phyloP scores from a whole-genome alignment of 2,888 invertebrate genomes.

The Apodemia zela region DNA sequence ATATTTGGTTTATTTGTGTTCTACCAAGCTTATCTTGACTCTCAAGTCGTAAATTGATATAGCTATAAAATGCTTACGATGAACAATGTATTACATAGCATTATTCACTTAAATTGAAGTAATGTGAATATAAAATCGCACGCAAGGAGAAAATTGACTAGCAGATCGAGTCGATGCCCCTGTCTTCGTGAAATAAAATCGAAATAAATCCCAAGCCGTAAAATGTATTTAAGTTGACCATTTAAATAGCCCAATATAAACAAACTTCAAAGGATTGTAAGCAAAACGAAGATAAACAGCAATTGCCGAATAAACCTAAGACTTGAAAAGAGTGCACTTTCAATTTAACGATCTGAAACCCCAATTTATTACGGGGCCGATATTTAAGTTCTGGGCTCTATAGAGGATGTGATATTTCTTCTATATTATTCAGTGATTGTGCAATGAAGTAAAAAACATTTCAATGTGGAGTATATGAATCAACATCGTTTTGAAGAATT shows the following conservation, averaged over 20 bases:
- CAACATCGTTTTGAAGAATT: no score
- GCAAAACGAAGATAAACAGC: constrained; percentile 13
- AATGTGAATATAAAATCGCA: background rate
- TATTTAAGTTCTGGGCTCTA: background rate
- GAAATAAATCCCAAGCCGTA: constrained; percentile 10
- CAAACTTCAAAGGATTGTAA: constrained; percentile 16
- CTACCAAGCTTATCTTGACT: background rate
- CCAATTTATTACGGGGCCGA: constrained; percentile 14
- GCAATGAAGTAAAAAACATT: no score
- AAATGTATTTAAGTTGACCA: constrained; percentile 15
- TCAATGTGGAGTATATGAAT: no score
- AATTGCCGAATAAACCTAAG: constrained; percentile 8
- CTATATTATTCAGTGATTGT: constrained; percentile 2
- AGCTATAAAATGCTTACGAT: background rate
- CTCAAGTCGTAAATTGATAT: constrained; percentile 1
- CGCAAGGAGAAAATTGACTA: constrained; percentile 4
- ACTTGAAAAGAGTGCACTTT: constrained; percentile 15
- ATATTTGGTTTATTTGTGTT: background rate
- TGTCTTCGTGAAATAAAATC: constrained; percentile 16
- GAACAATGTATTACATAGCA: constrained; percentile 1
- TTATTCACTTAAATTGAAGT: constrained; percentile 6
- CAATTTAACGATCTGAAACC: constrained; percentile 13
- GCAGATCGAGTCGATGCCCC: constrained; percentile 6
- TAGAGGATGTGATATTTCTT: constrained; percentile 11
- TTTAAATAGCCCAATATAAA: constrained; percentile 14